Evolutionary conservation across 2,888 invertebrate species (phyloP).

Genomic region (Marasmarcha lunaedactyla): DNA sequence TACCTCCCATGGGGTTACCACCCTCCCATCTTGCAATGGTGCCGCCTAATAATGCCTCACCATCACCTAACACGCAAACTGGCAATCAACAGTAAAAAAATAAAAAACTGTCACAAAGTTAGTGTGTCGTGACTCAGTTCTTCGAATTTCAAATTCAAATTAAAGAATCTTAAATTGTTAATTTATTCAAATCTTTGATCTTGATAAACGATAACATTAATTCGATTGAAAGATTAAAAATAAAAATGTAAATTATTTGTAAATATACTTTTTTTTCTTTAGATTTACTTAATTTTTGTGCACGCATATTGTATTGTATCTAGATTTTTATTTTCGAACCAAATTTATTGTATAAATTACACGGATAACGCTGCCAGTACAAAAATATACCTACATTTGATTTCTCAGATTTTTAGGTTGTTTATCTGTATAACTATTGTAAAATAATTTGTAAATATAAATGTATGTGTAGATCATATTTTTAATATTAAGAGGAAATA

Average conservation of each 20-base stretch:
- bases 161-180: neutral
- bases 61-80: slow-evolving; percentile 49
- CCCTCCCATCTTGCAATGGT: slow-evolving; percentile 53
- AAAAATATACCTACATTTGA: neutral
- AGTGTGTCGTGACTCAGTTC: neutral
- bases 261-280: slow-evolving; percentile 20
- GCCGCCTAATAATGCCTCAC: slow-evolving; percentile 48
- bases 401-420: neutral
- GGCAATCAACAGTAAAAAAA: slow-evolving; percentile 29
- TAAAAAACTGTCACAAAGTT: neutral
- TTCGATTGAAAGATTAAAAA: slow-evolving; percentile 1
- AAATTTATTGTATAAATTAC: neutral
- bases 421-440: neutral
- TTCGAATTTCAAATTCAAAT: neutral
- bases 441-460: neutral
- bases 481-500: neutral
- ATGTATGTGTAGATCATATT: neutral
- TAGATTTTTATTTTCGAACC: slow-evolving; percentile 15
- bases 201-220: neutral
- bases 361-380: neutral
- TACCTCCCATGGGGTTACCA: slow-evolving; percentile 56
- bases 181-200: neutral
- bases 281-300: slow-evolving; percentile 23
- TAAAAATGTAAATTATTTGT: slow-evolving; percentile 34
- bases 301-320: slow-evolving; percentile 16